Evolutionary conservation across 2,113 vertebrate genomes (phyloP).

Genomic region (Xiphophorus hellerii): DNA sequence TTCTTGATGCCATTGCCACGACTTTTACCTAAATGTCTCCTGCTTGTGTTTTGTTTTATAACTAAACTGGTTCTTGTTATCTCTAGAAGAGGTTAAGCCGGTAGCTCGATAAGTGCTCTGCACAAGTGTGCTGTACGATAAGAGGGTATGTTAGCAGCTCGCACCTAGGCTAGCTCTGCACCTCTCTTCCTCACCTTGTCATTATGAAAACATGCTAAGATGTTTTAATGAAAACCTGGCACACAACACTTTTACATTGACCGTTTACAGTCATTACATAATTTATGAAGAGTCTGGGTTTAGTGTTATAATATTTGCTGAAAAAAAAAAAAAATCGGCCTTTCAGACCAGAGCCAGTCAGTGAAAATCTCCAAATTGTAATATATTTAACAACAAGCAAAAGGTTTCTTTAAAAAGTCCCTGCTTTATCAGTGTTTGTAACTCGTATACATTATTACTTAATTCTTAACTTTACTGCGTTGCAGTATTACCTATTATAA

Average conservation of each 20-base stretch:
- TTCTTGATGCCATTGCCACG: neutral
- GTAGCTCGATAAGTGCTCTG: slow-evolving; percentile 49
- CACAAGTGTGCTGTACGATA: slow-evolving; percentile 57
- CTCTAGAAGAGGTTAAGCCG: slow-evolving; percentile 5
- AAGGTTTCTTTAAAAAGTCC: neutral
- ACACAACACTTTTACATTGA: neutral
- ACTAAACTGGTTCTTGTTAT: slow-evolving; percentile 18
- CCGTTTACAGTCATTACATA: neutral
- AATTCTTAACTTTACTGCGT: neutral
- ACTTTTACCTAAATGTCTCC: too few relatives aligned
- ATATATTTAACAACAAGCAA: too few relatives aligned
- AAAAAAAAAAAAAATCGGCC: too few relatives aligned
- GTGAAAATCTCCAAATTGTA: too few relatives aligned
- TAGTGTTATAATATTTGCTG: too few relatives aligned
- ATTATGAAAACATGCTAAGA: neutral
- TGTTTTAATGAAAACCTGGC: neutral
- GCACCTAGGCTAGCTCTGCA: slow-evolving; percentile 5
- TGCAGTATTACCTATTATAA: neutral
- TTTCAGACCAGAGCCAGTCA: too few relatives aligned
- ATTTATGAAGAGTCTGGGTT: neutral
- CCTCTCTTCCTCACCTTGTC: neutral
- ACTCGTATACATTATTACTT: neutral
- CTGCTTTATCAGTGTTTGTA: neutral
- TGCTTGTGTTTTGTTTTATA: neutral
- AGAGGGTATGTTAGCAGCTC: slow-evolving; percentile 34